Conservation (phyloP, 2,113 vertebrate genomes). For the Petromus typicus region DNA sequence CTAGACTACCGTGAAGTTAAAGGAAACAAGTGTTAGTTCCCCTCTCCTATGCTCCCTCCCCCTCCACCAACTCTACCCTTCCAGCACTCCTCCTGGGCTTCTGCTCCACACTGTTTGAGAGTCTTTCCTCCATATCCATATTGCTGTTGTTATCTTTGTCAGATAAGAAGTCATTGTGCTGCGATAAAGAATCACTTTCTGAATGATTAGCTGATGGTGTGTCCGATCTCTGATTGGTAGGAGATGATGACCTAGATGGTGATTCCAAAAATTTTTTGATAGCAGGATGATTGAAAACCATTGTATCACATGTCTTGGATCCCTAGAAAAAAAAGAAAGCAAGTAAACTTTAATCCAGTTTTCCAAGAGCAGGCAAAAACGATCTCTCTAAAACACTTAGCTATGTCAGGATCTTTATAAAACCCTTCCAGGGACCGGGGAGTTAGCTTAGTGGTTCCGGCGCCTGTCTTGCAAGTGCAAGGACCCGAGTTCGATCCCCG, state of each 20-base stretch:
- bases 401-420: background rate
- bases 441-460: no score
- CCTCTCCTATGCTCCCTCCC: slow-evolving; percentile 43
- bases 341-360: background rate
- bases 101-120: slow-evolving; percentile 87
- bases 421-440: no score
- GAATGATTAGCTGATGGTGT: slow-evolving; percentile 95
- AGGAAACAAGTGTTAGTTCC: background rate
- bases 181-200: slow-evolving; percentile 95
- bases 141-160: slow-evolving; percentile 89
- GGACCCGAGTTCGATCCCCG: no score
- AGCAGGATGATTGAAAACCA: slow-evolving; percentile 96
- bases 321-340: slow-evolving; percentile 84
- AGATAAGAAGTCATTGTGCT: slow-evolving; percentile 91
- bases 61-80: slow-evolving; percentile 87
- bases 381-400: background rate
- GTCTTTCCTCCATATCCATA: slow-evolving; percentile 88
- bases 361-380: background rate
- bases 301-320: slow-evolving; percentile 90
- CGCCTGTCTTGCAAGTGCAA: no score
- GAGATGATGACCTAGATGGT: slow-evolving; percentile 96
- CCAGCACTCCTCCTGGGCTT: slow-evolving; percentile 90
- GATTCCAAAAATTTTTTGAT: slow-evolving; percentile 97
- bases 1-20: background rate
- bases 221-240: slow-evolving; percentile 97